Evolutionary conservation across 2,797 vertebrate species (phyloP).

Genomic region (Mus caroli): DNA sequence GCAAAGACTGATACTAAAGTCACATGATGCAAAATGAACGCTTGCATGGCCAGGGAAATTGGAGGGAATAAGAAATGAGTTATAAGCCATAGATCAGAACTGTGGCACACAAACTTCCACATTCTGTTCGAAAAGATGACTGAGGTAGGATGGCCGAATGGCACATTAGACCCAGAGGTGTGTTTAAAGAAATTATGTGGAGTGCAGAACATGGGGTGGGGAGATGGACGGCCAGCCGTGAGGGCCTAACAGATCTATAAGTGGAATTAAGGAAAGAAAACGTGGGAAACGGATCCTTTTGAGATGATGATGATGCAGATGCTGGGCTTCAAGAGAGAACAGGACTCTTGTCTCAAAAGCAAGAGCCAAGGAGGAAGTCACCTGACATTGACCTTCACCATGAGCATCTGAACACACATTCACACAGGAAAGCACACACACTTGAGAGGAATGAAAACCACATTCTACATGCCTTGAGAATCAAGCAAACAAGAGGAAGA

Average conservation of each 20-base stretch:
- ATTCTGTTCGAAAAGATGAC: slow-evolving; percentile 5
- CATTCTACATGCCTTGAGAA: background rate
- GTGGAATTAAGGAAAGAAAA: background rate
- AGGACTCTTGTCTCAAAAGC: background rate
- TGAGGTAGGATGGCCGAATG: background rate
- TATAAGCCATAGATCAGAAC: slow-evolving; percentile 2
- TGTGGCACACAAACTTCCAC: background rate
- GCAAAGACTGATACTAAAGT: background rate
- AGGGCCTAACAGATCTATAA: background rate
- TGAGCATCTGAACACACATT: background rate
- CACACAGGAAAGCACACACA: background rate
- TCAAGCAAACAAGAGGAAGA: background rate
- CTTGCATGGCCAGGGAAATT: slow-evolving; percentile 6
- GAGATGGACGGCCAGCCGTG: background rate
- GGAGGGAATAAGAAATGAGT: background rate
- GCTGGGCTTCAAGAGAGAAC: background rate
- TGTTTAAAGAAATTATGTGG: background rate
- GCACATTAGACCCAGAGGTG: background rate
- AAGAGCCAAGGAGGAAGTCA: too few species aligned
- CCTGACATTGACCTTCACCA: background rate
- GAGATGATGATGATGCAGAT: background rate
- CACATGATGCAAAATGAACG: background rate
- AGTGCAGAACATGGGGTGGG: background rate
- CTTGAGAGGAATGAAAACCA: background rate
- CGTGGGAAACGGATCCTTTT: background rate